Base-by-base conservation (phyloP, 2,113 vertebrate genomes). In the Caloenas nicobarica region DNA sequence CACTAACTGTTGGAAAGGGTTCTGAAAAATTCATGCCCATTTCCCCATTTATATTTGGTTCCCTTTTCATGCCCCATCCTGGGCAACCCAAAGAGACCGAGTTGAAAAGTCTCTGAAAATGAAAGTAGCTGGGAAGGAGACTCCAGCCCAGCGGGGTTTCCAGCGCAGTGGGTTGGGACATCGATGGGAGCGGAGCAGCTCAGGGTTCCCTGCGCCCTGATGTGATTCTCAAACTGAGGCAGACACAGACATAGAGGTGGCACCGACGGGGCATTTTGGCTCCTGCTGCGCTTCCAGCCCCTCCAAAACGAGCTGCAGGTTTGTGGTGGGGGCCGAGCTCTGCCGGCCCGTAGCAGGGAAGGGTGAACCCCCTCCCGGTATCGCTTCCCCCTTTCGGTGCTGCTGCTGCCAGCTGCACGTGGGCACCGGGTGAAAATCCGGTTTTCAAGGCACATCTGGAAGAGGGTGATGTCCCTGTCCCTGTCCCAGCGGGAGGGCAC, bases 171-270 rank as follows among this genome's bases (percentile, higher is more conserved):
- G 40, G 56, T 10, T n/a, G 48, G 28, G n/a, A 7, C 50, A 24
- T 0, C 0, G 26, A 0, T 19, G 86, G 34, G 14, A 85, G 23
- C 0, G 0, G n/a, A 58, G 64, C 25, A 10, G 53, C 53, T 34
- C 34, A 4, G 66, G 42, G 31, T 71, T 40, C 44, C 57, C 48
- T 0, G 4, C 8, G 2, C 22, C 50, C 60, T 2, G 33, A 6
- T 0, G 1, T 3, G 2, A 29, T 28, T 33, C 40, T 9, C 69
- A 2, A 26, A 44, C 33, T 9, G 2, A 2, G 29, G 25, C 17
- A 5, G 53, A 22, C 14, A 1, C 17, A 5, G 53, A 22, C 14
- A 1, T 1, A 4, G 23, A 23, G 64, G 19, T 6, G 4, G 44
- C 4, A 2, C 25, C 4, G 8, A n/a, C 0, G 1, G 38, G 2